Evolutionary conservation across 2,888 invertebrate genomes (phyloP), one percentile per base, ranked within the genome.

Genomic region (Ophioninae sp.): DNA sequence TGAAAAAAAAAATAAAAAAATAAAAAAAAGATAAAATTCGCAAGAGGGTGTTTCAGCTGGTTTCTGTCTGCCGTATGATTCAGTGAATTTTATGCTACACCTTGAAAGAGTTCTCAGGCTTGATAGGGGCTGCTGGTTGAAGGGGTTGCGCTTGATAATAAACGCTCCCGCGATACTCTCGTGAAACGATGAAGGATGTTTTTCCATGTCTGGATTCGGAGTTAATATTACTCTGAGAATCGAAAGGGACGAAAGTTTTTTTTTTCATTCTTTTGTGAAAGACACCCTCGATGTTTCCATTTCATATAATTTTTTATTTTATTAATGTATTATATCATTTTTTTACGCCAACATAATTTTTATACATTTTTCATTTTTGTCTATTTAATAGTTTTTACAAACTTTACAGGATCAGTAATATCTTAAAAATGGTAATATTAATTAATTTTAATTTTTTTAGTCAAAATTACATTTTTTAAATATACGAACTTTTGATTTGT

Each of bases 181-280:
- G 44, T 65, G 56, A 67, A 71, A 69, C 74, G 69, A 64, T 75
- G 80, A 71, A 81, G 56, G 58, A 81, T 75, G 69, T 69, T 63
- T 44, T 37, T 69, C 68, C 23, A 6, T 22, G 39, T 41, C 69
- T 56, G 8, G 56, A 37, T 20, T 58, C 9, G 37, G 23, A 20
- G 44, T 44, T 22, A 58, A 58, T n/a, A 20, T 37, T 23, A 37
- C 58, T 2, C 20, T 17, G 20, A 1, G 58, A 58, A 58, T 69
- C 58, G 58, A 71, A 58, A 51, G 37, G 41, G 17, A 44, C 44
- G 51, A 13, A 17, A 6, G 17, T 0, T 17, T 13, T 17, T 51
- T 51, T 51, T 51, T 17, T 1, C 44, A 51, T 17, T 13, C 51
- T 17, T 51, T 51, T 51, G 13, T 13, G 13, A 51, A 17, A 51